Conservation (phyloP, 2,888 invertebrate species). For the Cheilosia variabilis region DNA sequence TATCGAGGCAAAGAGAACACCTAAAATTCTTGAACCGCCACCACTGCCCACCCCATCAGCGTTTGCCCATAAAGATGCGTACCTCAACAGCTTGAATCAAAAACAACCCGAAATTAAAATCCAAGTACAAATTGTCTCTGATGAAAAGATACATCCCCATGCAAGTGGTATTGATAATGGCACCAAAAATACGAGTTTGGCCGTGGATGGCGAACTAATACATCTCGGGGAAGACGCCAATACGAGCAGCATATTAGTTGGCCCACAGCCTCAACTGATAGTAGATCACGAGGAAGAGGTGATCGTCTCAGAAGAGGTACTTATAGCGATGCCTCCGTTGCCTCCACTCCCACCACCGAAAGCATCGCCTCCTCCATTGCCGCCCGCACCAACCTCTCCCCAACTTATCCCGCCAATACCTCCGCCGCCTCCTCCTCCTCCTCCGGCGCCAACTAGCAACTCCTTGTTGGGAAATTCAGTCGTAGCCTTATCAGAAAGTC, state of each 20-base stretch:
- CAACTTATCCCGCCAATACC: constrained; percentile 78
- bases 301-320: constrained; percentile 78
- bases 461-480: constrained; percentile 55
- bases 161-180: constrained; percentile 20
- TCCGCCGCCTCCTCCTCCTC: constrained; percentile 69
- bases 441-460: constrained; percentile 36
- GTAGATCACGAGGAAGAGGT: constrained; percentile 83
- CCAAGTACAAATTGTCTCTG: constrained; percentile 82
- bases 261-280: constrained; percentile 78
- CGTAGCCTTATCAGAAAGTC: constrained; percentile 61
- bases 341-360: constrained; percentile 72
- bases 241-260: constrained; percentile 18
- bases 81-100: constrained; percentile 82
- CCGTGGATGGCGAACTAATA: constrained; percentile 38
- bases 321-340: constrained; percentile 65
- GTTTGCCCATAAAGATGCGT: constrained; percentile 80
- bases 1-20: constrained; percentile 48
- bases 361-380: constrained; percentile 76
- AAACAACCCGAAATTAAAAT: constrained; percentile 83
- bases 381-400: constrained; percentile 76
- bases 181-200: constrained; percentile 28
- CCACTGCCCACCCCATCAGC: constrained; percentile 80
- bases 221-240: constrained; percentile 20
- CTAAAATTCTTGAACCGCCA: constrained; percentile 77
- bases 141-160: constrained; percentile 77